A percentile compares a stretch with the other conserved stretches of the same genome.
These are phyloP conservation scores for Drosophila equinoxialis DNA, from an alignment of 1,140 invertebrate species.

Conservation along the genomic window DNA sequence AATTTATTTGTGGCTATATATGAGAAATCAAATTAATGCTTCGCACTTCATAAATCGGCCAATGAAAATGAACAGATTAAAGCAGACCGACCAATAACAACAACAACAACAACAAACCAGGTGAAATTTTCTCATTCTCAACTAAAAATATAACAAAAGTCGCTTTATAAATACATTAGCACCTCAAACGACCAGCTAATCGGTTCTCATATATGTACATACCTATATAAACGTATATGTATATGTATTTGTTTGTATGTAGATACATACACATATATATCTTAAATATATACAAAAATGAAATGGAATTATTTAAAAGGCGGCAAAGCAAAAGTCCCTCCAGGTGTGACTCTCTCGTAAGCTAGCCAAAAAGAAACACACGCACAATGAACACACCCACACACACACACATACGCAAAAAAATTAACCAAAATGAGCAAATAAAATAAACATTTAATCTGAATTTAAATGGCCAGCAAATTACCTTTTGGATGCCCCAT, in stretches of 20 bases:
- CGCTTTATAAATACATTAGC: constrained; percentile 82
- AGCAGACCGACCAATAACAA: constrained; percentile 37
- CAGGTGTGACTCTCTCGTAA: constrained; percentile 29
- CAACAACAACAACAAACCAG: neutral
- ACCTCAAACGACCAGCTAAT: constrained; percentile 65
- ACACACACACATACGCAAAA: constrained; percentile 25
- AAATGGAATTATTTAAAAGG: constrained; percentile 23
- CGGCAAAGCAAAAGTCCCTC: constrained; percentile 5
- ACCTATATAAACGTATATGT: neutral
- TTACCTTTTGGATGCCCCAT: constrained; percentile 6
- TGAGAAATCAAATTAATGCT: constrained; percentile 76
- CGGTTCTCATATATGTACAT: constrained; percentile 39
- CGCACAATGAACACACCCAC: constrained; percentile 30
- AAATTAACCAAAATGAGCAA: constrained; percentile 25
- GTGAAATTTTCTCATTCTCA: constrained; percentile 22
- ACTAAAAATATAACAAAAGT: constrained; percentile 70
- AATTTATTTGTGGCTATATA: constrained; percentile 59
- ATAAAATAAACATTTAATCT: constrained; percentile 59
- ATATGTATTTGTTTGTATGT: constrained; percentile 19
- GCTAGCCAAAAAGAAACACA: constrained; percentile 29
- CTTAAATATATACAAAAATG: constrained; percentile 13
- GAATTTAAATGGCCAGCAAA: constrained; percentile 33
- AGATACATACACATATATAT: neutral
- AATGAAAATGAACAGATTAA: constrained; percentile 80
- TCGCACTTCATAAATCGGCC: constrained; percentile 76